Conservation (phyloP, 2,113 vertebrate genomes). For the Steatornis caripensis region DNA sequence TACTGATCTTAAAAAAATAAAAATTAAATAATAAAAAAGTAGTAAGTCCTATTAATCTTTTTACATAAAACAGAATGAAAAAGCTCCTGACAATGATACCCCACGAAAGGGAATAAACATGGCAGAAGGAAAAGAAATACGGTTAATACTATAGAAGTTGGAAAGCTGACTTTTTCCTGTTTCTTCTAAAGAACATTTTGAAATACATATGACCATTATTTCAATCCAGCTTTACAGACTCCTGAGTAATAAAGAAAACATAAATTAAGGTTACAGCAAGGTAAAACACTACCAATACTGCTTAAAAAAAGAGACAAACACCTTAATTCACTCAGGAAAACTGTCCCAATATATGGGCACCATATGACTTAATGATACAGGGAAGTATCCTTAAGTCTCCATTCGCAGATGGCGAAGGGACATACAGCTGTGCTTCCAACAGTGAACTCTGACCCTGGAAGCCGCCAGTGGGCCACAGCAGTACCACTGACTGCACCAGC, state of each 20-base stretch:
- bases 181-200: background rate
- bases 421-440: background rate
- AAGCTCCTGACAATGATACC: background rate
- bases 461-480: background rate
- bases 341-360: fast-evolving
- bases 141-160: background rate
- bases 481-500: background rate
- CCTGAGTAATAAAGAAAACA: background rate
- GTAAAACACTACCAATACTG: background rate
- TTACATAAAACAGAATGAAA: background rate
- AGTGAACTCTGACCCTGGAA: background rate
- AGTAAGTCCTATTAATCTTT: background rate
- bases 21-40: background rate
- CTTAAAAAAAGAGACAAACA: background rate
- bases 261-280: background rate
- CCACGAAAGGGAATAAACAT: background rate
- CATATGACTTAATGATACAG: background rate
- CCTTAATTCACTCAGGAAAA: background rate
- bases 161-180: background rate
- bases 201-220: background rate
- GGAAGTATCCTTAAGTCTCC: background rate
- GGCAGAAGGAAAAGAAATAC: background rate
- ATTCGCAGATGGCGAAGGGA: background rate
- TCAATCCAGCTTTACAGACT: background rate
- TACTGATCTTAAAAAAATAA: background rate